Evolutionary conservation across 2,888 invertebrate species (phyloP).

Genomic region (Chrysotoxum bicinctum): DNA sequence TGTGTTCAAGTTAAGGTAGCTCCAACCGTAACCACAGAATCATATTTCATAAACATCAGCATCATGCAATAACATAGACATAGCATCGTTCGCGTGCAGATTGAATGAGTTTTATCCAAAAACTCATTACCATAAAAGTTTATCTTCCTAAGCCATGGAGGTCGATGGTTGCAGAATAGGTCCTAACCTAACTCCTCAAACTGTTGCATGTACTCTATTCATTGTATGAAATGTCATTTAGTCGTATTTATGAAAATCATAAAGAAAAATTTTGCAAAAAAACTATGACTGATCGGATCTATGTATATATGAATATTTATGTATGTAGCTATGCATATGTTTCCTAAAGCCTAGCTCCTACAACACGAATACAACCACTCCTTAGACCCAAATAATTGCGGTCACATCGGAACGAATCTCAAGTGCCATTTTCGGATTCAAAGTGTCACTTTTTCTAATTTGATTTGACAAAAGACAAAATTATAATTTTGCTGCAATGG

Average conservation of each 20-base stretch:
- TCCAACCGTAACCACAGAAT: conserved; percentile 38
- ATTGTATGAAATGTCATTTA: conserved; percentile 59
- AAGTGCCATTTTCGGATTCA: conserved; percentile 27
- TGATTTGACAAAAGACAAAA: conserved; percentile 26
- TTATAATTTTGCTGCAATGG: not conserved
- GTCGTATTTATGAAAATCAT: conserved; percentile 62
- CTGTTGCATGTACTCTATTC: conserved; percentile 37
- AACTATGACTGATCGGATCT: conserved; percentile 28
- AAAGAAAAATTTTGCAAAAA: conserved; percentile 36
- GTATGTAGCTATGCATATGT: not conserved
- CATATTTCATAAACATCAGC: conserved; percentile 39
- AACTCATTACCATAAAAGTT: conserved; percentile 70
- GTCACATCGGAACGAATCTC: conserved; percentile 50
- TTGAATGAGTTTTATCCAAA: conserved; percentile 56
- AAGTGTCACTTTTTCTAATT: conserved; percentile 30
- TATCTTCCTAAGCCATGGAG: conserved; percentile 62
- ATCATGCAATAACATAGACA: conserved; percentile 42
- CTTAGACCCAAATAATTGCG: conserved; percentile 50
- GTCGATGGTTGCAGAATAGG: conserved; percentile 43
- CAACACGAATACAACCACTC: conserved; percentile 31
- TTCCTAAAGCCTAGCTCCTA: not conserved
- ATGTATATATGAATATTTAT: not conserved
- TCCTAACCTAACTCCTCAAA: conserved; percentile 5
- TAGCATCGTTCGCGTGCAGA: conserved; percentile 46
- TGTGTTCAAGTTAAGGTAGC: conserved; percentile 31